Evolutionary conservation across 2,113 vertebrate genomes (phyloP).

Genomic region (Syngnathus floridae): DNA sequence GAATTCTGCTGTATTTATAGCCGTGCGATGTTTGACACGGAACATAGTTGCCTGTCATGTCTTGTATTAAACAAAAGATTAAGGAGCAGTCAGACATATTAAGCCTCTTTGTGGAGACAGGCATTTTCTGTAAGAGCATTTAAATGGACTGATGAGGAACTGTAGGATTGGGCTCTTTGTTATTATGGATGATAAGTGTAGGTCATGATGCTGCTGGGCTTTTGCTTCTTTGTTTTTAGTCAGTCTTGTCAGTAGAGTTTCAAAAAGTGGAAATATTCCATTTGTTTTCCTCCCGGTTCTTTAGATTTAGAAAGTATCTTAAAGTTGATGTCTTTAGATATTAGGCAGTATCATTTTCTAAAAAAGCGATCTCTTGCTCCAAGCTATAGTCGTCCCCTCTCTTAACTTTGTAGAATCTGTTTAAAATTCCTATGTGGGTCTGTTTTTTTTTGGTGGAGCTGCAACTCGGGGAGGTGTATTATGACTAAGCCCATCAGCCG

Average conservation of each 20-base stretch:
- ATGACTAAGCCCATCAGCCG: constrained; percentile 69
- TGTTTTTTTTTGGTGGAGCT: constrained; percentile 21
- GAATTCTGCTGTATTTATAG: not conserved
- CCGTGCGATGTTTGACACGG: not conserved
- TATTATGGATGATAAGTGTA: constrained; percentile 17
- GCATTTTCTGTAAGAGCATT: constrained; percentile 51
- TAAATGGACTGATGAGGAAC: constrained; percentile 43
- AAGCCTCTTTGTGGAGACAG: constrained; percentile 55
- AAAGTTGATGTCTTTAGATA: constrained; percentile 30
- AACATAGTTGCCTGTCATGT: not conserved
- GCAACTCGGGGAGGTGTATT: constrained; percentile 33
- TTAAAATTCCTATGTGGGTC: constrained; percentile 16
- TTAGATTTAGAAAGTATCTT: constrained; percentile 41
- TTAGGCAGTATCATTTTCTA: constrained; percentile 30
- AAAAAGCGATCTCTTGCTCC: constrained; percentile 33
- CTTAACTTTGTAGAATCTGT: constrained; percentile 28
- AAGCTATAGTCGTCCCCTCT: constrained; percentile 21
- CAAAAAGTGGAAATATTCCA: constrained; percentile 31
- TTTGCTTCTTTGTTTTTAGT: constrained; percentile 2
- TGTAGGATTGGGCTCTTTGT: constrained; percentile 18
- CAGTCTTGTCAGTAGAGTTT: not conserved
- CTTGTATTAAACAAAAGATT: constrained; percentile 26
- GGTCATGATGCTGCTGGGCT: constrained; percentile 9
- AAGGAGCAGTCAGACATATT: constrained; percentile 42
- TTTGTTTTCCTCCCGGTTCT: constrained; percentile 11